These are phyloP conservation scores for Drosophila prolongata DNA, from an alignment of 2,888 invertebrate genomes.

Conservation along the genomic window DNA sequence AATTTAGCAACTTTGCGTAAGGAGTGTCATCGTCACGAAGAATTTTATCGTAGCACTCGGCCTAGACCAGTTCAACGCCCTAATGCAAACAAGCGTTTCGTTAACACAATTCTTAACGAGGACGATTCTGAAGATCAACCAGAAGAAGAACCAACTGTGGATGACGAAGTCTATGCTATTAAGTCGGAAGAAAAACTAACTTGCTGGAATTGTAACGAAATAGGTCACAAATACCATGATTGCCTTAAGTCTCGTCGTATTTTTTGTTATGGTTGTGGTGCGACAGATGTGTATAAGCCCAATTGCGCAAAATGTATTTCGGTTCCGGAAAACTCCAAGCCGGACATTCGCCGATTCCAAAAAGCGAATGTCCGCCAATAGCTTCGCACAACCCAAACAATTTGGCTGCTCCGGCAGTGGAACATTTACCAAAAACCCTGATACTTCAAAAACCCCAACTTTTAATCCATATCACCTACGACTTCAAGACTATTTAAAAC, in stretches of 20 bases:
- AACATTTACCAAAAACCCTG: neutral
- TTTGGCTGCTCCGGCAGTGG: neutral
- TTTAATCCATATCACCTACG: slow-evolving; percentile 1
- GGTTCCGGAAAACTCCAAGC: slow-evolving; percentile 2
- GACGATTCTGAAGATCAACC: too few species aligned
- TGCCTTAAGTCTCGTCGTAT: neutral
- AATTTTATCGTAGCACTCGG: too few species aligned
- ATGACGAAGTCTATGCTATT: too few species aligned
- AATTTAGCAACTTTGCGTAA: neutral
- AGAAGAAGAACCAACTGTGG: too few species aligned
- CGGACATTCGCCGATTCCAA: slow-evolving; percentile 1
- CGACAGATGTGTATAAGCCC: neutral
- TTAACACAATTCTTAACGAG: too few species aligned
- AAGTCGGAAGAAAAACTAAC: too few species aligned
- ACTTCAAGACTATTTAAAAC: neutral
- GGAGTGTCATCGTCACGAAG: neutral
- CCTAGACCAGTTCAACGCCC: too few species aligned
- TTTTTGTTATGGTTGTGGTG: neutral
- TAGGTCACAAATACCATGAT: neutral
- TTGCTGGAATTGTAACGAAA: too few species aligned
- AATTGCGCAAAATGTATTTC: slow-evolving; percentile 6
- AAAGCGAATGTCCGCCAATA: slow-evolving; percentile 3
- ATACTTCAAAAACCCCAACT: neutral
- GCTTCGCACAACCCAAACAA: neutral
- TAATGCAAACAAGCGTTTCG: too few species aligned